Conservation (phyloP, 2,888 invertebrate species). For the Agrochola circellaris region DNA sequence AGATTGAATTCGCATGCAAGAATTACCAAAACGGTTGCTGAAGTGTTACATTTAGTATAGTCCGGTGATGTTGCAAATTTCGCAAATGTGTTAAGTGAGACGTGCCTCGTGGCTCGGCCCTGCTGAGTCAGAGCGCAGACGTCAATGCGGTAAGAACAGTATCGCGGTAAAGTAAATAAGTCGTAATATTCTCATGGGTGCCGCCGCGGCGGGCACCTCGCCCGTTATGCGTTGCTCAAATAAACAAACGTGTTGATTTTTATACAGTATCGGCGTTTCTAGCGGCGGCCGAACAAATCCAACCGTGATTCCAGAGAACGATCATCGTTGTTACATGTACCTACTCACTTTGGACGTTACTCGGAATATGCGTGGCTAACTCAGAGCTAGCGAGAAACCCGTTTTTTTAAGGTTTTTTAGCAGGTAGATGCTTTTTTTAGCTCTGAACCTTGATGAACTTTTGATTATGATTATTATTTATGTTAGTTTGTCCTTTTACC, state of each 20-base stretch:
- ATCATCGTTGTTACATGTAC: constrained; percentile 62
- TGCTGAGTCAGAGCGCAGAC: constrained; percentile 79
- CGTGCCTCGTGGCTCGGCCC: constrained; percentile 71
- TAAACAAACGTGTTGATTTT: constrained; percentile 89
- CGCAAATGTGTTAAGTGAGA: constrained; percentile 66
- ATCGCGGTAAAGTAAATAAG: constrained; percentile 87
- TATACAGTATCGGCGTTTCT: constrained; percentile 84
- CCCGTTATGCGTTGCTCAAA: constrained; percentile 85
- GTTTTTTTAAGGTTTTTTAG: constrained; percentile 28
- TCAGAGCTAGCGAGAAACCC: constrained; percentile 45
- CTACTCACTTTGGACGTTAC: constrained; percentile 57
- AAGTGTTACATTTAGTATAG: constrained; percentile 37
- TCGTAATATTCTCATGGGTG: constrained; percentile 89
- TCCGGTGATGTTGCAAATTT: constrained; percentile 58
- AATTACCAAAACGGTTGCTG: constrained; percentile 14
- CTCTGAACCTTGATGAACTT: constrained; percentile 15
- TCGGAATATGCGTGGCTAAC: constrained; percentile 51
- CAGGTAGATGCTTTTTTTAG: constrained; percentile 32
- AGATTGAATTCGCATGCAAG: not conserved
- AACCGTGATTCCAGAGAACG: constrained; percentile 78
- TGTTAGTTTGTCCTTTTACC: constrained; percentile 4
- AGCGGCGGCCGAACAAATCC: constrained; percentile 72
- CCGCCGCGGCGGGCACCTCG: constrained; percentile 84
- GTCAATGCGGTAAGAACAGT: constrained; percentile 84
- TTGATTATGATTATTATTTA: not conserved